Evolutionary conservation across 1,140 invertebrate species (phyloP), one percentile per base, ranked within the genome.

Genomic region (Pseudomyrmex flavicornis): DNA sequence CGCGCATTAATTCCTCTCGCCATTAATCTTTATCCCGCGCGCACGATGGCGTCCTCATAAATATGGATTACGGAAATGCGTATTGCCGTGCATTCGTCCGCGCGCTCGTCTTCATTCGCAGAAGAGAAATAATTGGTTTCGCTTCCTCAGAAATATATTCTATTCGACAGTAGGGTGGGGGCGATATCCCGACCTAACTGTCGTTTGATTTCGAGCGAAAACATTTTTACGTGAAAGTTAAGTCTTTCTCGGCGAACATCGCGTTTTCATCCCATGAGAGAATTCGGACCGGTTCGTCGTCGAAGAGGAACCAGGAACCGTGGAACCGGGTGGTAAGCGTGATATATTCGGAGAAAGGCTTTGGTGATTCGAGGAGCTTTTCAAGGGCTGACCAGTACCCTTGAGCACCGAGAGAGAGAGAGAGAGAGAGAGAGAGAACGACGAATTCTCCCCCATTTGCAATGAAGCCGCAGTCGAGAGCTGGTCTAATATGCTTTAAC

Each of bases 401-500:
- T 79, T 50, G 35, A 68, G 65, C 17, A 13, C n/a, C 61, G 76
- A 79, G 83, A 76, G 74, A 83, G 68, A 26, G 26, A 26, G 26
- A 26, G 26, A 35, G 35, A 35, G 26, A 35, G 26, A 35, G 73
- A 79, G 83, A 76, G 74, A 83, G 68, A 12, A 89, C 83, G 74
- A 74, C 72, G 75, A 85, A 73, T 74, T 79, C 65, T 75, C 65
- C 54, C 72, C 77, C 84, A 88, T 90, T 90, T 89, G 86, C 86
- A 86, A 84, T 88, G 84, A 77, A 88, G 61, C 76, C 54, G 73
- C 56, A 90, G 75, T 90, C 82, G 77, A 91, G 89, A 85, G 87
- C 85, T 84, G 87, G 84, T 91, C 90, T 91, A 91, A 91, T 90
- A 91, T 90, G 87, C 89, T 91, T 91, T 91, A 91, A 90, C 84